Evolutionary conservation across 35 echinoderm and acorn worm genomes (phyloP).

Genomic region (Stichopus chloronotus): DNA sequence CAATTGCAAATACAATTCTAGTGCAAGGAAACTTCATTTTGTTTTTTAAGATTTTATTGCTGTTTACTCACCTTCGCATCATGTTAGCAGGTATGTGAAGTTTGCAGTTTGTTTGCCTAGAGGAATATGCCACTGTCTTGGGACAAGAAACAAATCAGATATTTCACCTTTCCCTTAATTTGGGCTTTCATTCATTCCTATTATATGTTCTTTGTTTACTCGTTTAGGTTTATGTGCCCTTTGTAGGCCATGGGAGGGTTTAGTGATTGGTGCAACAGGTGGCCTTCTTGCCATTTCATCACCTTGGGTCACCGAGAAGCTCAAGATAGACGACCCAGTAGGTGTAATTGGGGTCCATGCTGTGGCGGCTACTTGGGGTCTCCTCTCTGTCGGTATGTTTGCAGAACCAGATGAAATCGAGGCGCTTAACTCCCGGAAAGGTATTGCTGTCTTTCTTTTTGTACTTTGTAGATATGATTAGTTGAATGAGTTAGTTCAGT

Average conservation of each 20-base stretch:
- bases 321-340: conserved; percentile 93
- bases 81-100: no score
- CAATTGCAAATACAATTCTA: no score
- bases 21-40: no score
- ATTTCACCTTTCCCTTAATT: neutral
- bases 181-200: neutral
- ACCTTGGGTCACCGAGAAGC: conserved; percentile 52
- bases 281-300: conserved; percentile 72
- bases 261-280: conserved; percentile 81
- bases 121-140: no score
- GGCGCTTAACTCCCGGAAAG: conserved; percentile 59
- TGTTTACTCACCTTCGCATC: no score
- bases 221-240: conserved; percentile 82
- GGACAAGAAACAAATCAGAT: no score
- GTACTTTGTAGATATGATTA: neutral
- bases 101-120: no score
- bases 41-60: no score
- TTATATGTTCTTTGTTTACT: neutral
- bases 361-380: conserved; percentile 73
- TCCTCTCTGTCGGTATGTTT: conserved; percentile 82
- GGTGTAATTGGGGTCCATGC: conserved; percentile 84
- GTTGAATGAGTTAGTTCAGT: neutral
- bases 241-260: conserved; percentile 82
- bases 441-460: conserved; percentile 32
- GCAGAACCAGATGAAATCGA: conserved; percentile 80